Conservation (phyloP, 2,113 vertebrate species). For the Gasterosteus aculeatus region DNA sequence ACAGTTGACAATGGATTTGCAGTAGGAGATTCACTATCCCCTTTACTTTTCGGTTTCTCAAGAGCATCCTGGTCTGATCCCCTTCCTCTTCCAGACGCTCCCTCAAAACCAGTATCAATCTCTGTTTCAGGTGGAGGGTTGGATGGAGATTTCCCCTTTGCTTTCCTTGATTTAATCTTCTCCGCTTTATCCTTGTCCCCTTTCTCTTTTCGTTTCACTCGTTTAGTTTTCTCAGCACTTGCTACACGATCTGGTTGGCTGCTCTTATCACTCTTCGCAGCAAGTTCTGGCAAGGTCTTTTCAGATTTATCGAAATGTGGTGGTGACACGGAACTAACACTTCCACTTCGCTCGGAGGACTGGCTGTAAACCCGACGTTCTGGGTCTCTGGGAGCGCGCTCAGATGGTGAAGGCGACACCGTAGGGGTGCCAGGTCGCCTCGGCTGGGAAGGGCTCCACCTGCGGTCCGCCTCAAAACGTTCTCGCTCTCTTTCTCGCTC, state of each 20-base stretch:
- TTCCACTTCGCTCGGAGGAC: conserved; percentile 94
- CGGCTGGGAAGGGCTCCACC: conserved; percentile 93
- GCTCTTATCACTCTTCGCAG: conserved; percentile 86
- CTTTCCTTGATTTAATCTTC: conserved; percentile 87
- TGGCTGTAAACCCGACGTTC: conserved; percentile 95
- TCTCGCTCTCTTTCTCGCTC: conserved; percentile 93
- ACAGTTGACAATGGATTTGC: conserved; percentile 79
- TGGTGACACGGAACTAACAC: conserved; percentile 94
- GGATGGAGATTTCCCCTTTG: conserved; percentile 89
- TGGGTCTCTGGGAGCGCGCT: conserved; percentile 89
- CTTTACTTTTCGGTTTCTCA: conserved; percentile 88
- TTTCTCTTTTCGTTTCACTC: conserved; percentile 90
- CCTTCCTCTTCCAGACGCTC: conserved; percentile 82
- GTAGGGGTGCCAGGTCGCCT: conserved; percentile 89
- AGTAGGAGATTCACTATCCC: conserved; percentile 83
- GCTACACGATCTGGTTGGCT: conserved; percentile 81
- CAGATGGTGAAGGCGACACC: conserved; percentile 89
- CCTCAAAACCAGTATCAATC: conserved; percentile 86
- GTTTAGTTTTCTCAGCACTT: conserved; percentile 88
- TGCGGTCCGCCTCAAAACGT: conserved; percentile 92
- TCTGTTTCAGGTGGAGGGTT: conserved; percentile 87
- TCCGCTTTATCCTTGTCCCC: conserved; percentile 88
- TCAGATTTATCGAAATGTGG: conserved; percentile 92
- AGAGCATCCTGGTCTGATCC: conserved; percentile 84
- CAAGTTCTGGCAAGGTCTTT: conserved; percentile 86